Base-by-base conservation (phyloP, 35 echinoderm and acorn worm species). In the Apostichopus californicus region DNA sequence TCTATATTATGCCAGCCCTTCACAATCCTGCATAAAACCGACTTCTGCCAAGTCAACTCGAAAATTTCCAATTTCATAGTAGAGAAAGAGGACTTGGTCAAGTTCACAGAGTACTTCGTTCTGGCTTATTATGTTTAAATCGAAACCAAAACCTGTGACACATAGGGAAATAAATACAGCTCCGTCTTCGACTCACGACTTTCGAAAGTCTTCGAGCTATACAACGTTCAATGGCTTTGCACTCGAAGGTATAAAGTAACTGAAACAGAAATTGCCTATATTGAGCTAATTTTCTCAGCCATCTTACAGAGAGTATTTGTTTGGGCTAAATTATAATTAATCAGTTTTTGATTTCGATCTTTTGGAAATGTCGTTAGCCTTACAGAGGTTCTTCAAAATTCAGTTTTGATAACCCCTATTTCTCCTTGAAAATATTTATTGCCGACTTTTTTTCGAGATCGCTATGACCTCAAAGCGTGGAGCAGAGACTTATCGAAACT, bases 391-490 rank as follows among this genome's bases (percentile, higher is more conserved):
- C 81, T 85, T 85, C 55, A 85, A 59, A 85, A 85, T 59, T 60
- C 55, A 85, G 81, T 85, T 85, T 85, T 85, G 81, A 85, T 85
- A 85, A 85, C 81, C 81, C 81, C 81, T 59, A 85, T 85, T 85
- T 85, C 81, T 85, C 81, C 81, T 85, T 85, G 81, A 85, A 75
- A 85, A 85, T 85, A 85, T 85, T 85, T 85, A 85, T 85, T 85
- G 81, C 81, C 81, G 57, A 85, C 55, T 73, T 73, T 73, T 84
- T 84, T 55, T 84, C 54, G 54, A 84, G 54, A 84, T 20, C 55
- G 22, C 54, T 84, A 55, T 84, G 81, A 84, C 81, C 81, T 84
- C 81, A 84, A 84, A 58, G 81, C 81, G 81, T 75, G 71, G 17
- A 75, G 71, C 21, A 85, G 55, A 85, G 55, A 58, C 57, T 13